A percentile compares a stretch with the other conserved stretches of the same genome.
phyloP scores from a whole-genome alignment of 2,888 invertebrate genomes.

The Lithophane leautieri region DNA sequence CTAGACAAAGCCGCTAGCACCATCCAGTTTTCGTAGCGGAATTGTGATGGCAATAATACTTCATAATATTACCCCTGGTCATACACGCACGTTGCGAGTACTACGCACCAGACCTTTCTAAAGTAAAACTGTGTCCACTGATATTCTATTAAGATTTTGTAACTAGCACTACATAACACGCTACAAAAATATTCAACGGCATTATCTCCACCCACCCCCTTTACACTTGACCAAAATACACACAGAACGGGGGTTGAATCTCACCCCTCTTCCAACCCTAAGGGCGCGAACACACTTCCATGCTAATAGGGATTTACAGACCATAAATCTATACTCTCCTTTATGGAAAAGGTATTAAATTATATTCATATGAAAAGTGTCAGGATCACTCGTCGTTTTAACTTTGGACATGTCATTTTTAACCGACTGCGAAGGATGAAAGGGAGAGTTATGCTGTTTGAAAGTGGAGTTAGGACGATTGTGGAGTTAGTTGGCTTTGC shows the following conservation, averaged over 20 bases:
- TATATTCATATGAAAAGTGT: conserved; percentile 46
- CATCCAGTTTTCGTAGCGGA: too few relatives aligned
- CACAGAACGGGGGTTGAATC: conserved; percentile 35
- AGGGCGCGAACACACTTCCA: conserved; percentile 37
- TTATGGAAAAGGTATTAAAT: conserved; percentile 45
- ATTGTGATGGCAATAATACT: too few relatives aligned
- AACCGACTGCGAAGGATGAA: not conserved
- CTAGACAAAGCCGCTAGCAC: too few relatives aligned
- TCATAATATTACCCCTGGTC: too few relatives aligned
- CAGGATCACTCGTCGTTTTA: conserved; percentile 34
- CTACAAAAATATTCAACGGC: conserved; percentile 41
- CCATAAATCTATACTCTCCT: conserved; percentile 41
- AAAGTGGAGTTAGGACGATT: not conserved
- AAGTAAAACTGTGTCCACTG: not conserved
- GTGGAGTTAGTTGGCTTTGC: not conserved
- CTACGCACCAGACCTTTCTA: too few relatives aligned
- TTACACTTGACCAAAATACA: conserved; percentile 42
- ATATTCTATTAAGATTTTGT: not conserved
- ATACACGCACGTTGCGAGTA: too few relatives aligned
- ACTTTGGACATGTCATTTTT: conserved; percentile 20
- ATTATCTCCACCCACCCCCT: conserved; percentile 21
- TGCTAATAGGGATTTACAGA: conserved; percentile 31
- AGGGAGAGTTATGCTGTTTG: conserved; percentile 1
- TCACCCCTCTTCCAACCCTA: conserved; percentile 40
- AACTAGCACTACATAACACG: not conserved